Percentiles rank a stretch among this genome's conserved stretches.
Conservation (phyloP, 2,888 invertebrate species). For the Carabus problematicus region DNA sequence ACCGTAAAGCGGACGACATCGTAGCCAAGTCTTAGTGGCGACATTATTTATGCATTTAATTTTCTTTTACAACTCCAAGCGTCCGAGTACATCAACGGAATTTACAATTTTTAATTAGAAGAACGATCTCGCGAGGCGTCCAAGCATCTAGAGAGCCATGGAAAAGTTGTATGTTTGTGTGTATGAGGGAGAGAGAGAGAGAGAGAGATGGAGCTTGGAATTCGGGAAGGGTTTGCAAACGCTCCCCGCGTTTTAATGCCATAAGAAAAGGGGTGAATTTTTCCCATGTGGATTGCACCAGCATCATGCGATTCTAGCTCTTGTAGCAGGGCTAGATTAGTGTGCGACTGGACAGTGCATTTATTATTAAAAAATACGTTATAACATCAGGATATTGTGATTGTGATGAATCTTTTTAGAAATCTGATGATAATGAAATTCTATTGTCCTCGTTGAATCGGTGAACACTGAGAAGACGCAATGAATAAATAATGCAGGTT, state of each 20-base stretch:
- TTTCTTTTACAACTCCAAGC: constrained; percentile 52
- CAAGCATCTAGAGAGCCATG: background rate
- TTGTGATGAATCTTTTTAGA: constrained; percentile 25
- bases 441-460: too few relatives aligned
- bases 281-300: constrained; percentile 44
- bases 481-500: too few relatives aligned
- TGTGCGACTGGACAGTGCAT: background rate
- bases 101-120: constrained; percentile 50
- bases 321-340: background rate
- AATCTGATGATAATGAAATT: background rate
- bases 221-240: constrained; percentile 19
- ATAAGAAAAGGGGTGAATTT: constrained; percentile 48
- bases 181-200: background rate
- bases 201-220: constrained; percentile 16
- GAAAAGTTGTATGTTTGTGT: background rate
- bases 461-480: background rate
- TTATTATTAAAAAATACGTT: constrained; percentile 25
- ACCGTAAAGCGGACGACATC: constrained; percentile 11
- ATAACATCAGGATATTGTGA: constrained; percentile 30
- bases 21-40: constrained; percentile 39
- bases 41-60: constrained; percentile 56
- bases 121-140: background rate
- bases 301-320: background rate
- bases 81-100: constrained; percentile 50
- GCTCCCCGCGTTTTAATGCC: constrained; percentile 29